Percentiles rank a stretch among this genome's conserved stretches.
Conservation (phyloP, 2,888 invertebrate genomes). For the Epinotia ramella region DNA sequence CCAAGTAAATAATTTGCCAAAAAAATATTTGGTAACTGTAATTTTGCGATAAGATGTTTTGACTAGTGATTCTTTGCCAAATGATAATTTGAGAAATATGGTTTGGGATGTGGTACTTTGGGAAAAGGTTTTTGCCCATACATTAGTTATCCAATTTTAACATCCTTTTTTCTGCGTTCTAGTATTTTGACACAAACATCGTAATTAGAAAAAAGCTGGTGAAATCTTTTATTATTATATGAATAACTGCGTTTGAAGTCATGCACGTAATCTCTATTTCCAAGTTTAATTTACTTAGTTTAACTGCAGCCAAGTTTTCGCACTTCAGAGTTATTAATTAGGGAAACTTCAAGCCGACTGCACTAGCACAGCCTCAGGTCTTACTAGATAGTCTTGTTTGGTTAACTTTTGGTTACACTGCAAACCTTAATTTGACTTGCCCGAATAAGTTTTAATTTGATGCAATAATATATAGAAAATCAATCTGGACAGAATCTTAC, state of each 20-base stretch:
- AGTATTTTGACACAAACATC: no score
- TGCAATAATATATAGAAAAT: background rate
- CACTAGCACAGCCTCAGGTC: constrained; percentile 46
- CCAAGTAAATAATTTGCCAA: no score
- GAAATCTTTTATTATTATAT: background rate
- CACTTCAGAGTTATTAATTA: constrained; percentile 58
- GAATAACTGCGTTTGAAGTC: background rate
- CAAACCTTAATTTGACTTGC: constrained; percentile 12
- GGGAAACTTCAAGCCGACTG: constrained; percentile 43
- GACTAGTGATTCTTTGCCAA: no score
- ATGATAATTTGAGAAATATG: no score
- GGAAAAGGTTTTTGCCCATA: no score
- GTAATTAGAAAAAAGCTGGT: no score
- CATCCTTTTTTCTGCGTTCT: no score
- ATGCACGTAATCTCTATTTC: constrained; percentile 3
- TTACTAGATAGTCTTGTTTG: constrained; percentile 57
- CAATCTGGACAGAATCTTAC: no score
- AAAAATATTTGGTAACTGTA: no score
- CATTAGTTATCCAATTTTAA: no score
- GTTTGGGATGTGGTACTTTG: no score
- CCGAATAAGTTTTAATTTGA: constrained; percentile 25
- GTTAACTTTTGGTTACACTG: constrained; percentile 57
- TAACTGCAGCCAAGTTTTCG: constrained; percentile 48
- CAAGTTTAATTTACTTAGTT: constrained; percentile 28
- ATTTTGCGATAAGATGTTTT: no score